phyloP scores from a whole-genome alignment of 35 echinoderm and acorn worm species.

The Hemicentrotus pulcherrimus region DNA sequence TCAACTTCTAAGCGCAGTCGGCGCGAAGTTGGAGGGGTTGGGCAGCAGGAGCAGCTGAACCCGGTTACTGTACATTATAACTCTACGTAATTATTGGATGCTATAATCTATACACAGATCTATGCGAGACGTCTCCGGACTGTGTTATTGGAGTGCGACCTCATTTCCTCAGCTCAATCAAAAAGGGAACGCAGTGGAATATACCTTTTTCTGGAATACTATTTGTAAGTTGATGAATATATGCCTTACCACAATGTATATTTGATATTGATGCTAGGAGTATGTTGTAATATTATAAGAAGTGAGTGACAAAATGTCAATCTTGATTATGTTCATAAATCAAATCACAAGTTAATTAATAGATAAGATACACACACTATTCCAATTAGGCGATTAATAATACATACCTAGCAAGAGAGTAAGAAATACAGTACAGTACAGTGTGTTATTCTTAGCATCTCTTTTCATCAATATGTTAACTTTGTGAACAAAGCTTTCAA shows the following conservation, averaged over 20 bases:
- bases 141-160: background rate
- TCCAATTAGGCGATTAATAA: no score
- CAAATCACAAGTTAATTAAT: no score
- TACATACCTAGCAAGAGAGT: no score
- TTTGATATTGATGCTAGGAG: no score
- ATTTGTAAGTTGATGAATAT: background rate
- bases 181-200: background rate
- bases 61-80: background rate
- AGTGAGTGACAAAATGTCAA: no score
- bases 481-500: no score
- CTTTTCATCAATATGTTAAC: no score
- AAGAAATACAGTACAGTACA: no score
- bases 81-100: background rate
- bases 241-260: background rate
- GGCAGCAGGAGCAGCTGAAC: background rate
- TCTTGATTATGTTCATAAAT: no score
- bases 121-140: background rate
- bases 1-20: background rate
- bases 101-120: background rate
- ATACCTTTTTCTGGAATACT: background rate
- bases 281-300: no score
- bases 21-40: background rate
- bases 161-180: background rate
- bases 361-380: no score
- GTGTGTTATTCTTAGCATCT: no score